Percentiles rank a stretch among this genome's conserved stretches.
Evolutionary conservation across 2,888 invertebrate species (phyloP).

Genomic region (Aspidiotus destructor): DNA sequence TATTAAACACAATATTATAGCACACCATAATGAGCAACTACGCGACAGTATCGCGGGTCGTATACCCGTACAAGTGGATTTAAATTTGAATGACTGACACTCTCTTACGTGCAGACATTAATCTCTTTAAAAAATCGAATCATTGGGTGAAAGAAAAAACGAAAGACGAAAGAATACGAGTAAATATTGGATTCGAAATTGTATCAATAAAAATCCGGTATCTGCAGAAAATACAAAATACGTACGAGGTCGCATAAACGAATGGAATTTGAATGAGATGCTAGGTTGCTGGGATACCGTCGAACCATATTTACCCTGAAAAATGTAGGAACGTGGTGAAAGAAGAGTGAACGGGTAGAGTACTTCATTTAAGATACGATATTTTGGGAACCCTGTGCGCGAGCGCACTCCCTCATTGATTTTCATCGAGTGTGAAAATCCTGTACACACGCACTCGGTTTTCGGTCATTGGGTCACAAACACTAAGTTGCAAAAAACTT

Average conservation of each 20-base stretch:
- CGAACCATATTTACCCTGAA: slow-evolving; percentile 27
- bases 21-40: no score
- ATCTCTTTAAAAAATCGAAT: not conserved
- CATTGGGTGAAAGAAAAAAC: not conserved
- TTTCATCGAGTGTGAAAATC: slow-evolving; percentile 30
- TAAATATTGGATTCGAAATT: not conserved
- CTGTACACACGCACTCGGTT: slow-evolving; percentile 6
- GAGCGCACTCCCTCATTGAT: slow-evolving; percentile 30
- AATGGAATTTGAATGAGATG: slow-evolving; percentile 27
- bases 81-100: not conserved
- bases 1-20: no score
- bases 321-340: slow-evolving; percentile 23
- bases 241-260: slow-evolving; percentile 18
- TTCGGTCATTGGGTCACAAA: slow-evolving; percentile 31
- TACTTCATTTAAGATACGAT: slow-evolving; percentile 13
- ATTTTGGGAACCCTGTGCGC: slow-evolving; percentile 27
- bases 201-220: not conserved
- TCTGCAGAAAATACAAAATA: slow-evolving; percentile 5
- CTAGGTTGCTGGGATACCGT: slow-evolving; percentile 28
- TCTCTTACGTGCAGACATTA: not conserved
- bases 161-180: not conserved
- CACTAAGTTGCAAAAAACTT: not conserved
- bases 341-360: slow-evolving; percentile 13
- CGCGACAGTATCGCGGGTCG: no score
- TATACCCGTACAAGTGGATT: not conserved